Base-by-base conservation (phyloP, 2,113 vertebrate genomes). In the Bujurquina vittata region DNA sequence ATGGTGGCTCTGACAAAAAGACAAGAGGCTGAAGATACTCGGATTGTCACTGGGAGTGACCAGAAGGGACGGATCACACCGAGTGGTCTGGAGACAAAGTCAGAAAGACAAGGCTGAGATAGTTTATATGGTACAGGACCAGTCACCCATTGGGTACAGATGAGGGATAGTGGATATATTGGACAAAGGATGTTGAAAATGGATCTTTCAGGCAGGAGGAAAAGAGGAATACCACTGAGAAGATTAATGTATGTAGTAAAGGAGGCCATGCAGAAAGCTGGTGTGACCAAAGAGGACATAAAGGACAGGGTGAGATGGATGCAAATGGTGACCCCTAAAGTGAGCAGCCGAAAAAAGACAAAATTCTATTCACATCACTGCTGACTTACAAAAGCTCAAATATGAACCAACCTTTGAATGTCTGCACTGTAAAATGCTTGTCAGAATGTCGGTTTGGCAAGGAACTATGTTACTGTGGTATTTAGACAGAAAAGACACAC, bases 401-500 rank as follows among this genome's bases (percentile, higher is more conserved):
- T 76, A 75, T 79, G 73, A 55, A 10, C 7, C 46, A 5, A 33
- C 49, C 55, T 55, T 58, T 40, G 22, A 69, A 49, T 77, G 12
- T 5, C 3, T 74, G 9, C 20, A 26, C 26, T 54, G 29, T 74
- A 57, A 73, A 74, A 26, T 2, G 12, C 61, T 67, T 40, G 75
- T 43, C 78, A 75, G 75, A 67, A 56, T 22, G 67, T 54, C 2
- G 5, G 33, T 57, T 43, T 75, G 72, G 10, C 18, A 1, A 3
- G 46, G 15, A 80, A 75, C 63, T 78, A 40, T 75, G 85, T 88
- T 81, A 81, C 35, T 58, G 77, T 80, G 85, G 89, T 88, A 85
- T 94, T 92, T 92, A 79, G 67, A 75, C 79, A 65, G 83, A 81
- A 29, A 56, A 87, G 84, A 86, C 87, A 84, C 86, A 59, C 72